Percentiles rank a stretch among this genome's conserved stretches.
These are phyloP conservation scores for Pempheris klunzingeri DNA, from an alignment of 2,797 vertebrate genomes.

Conservation along the genomic window DNA sequence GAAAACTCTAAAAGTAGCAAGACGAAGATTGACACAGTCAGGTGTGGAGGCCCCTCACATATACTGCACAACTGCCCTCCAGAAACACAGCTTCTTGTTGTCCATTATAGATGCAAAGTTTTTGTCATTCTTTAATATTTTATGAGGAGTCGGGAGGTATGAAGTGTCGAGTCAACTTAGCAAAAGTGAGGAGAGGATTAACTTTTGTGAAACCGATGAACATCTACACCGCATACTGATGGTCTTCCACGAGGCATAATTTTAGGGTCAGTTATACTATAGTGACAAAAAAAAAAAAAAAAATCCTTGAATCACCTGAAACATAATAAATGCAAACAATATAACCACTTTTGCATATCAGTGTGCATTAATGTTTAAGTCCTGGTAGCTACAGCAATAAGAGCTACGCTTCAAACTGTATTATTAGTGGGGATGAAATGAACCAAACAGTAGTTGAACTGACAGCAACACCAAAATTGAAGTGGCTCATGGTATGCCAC, in stretches of 20 bases:
- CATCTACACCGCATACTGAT: constrained; percentile 43
- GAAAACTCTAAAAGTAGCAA: constrained; percentile 66
- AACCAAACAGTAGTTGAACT: background rate
- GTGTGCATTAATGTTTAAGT: background rate
- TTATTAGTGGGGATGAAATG: background rate
- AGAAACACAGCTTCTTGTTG: constrained; percentile 56
- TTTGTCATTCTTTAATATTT: constrained; percentile 59
- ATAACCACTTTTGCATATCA: background rate
- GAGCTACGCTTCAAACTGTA: background rate
- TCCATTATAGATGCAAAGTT: constrained; percentile 52
- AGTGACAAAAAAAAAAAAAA: background rate
- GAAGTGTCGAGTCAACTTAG: constrained; percentile 53
- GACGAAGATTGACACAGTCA: constrained; percentile 73
- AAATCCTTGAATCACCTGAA: background rate
- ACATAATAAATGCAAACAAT: background rate
- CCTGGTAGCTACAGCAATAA: background rate
- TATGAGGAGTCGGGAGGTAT: constrained; percentile 46
- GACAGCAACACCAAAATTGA: background rate
- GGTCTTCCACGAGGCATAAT: constrained; percentile 9
- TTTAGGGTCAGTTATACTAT: background rate
- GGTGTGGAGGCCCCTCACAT: constrained; percentile 41
- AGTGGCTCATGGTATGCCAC: background rate
- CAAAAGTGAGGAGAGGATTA: constrained; percentile 43
- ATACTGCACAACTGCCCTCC: constrained; percentile 40
- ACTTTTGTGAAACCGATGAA: constrained; percentile 39